Evolutionary conservation across 2,797 vertebrate species (phyloP).

Genomic region (Myotis findleyi): DNA sequence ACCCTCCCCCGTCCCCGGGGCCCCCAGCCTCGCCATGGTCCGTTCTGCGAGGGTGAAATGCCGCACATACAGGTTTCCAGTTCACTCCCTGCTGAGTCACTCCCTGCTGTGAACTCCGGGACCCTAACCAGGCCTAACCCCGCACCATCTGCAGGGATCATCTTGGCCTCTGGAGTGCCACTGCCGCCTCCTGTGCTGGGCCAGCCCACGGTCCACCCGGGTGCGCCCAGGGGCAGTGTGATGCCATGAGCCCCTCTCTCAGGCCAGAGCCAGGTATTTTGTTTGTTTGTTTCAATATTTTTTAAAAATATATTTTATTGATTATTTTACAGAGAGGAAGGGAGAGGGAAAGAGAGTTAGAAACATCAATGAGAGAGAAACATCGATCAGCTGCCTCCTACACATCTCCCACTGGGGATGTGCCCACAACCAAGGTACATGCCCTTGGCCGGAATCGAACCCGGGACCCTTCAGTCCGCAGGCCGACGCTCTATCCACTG

Average conservation of each 20-base stretch:
- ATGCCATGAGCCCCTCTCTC: not conserved
- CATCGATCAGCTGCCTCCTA: no score
- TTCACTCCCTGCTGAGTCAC: not conserved
- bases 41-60: not conserved
- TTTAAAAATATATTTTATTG: no score
- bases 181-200: not conserved
- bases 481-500: no score
- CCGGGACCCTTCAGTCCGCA: no score
- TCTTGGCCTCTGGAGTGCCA: not conserved
- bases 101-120: not conserved
- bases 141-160: not conserved
- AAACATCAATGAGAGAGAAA: no score
- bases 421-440: no score
- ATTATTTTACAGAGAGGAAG: not conserved
- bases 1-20: not conserved
- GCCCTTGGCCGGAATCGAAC: no score
- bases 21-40: not conserved
- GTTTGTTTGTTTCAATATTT: no score
- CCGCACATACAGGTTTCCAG: not conserved
- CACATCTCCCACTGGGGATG: no score
- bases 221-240: not conserved
- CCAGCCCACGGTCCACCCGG: not conserved
- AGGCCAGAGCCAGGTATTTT: not conserved
- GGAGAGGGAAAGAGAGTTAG: no score
- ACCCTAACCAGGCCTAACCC: not conserved